Evolutionary conservation across 2,888 invertebrate species (phyloP).

Genomic region (Oscheius sp.): DNA sequence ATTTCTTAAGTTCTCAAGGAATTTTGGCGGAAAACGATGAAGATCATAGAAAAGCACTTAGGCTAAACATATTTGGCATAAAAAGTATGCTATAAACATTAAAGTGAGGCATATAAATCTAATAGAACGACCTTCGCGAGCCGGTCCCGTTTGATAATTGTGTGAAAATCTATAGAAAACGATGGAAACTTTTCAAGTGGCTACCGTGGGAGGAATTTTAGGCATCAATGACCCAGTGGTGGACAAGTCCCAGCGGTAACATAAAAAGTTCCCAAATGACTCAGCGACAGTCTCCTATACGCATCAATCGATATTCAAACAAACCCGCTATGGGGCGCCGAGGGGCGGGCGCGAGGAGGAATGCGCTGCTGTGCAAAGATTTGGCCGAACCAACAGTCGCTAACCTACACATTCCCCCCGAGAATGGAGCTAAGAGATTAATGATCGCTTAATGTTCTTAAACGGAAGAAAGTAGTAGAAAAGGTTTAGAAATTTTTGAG

Average conservation of each 20-base stretch:
- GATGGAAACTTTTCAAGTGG: conserved; percentile 9
- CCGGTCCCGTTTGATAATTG: conserved; percentile 22
- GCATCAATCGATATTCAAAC: conserved; percentile 43
- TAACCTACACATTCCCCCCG: conserved; percentile 26
- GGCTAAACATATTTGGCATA: no score
- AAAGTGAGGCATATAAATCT: background rate
- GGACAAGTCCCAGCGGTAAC: conserved; percentile 2
- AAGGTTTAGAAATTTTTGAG: background rate
- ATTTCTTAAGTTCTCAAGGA: background rate
- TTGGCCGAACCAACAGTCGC: conserved; percentile 28
- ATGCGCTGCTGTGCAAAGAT: conserved; percentile 37
- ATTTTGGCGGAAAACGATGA: no score
- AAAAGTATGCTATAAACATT: background rate
- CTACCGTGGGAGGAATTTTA: background rate
- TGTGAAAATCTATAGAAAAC: conserved; percentile 1
- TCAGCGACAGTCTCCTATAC: conserved; percentile 19
- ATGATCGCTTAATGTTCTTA: background rate
- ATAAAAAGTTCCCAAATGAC: conserved; percentile 24
- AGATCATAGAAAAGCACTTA: no score
- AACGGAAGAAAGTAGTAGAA: background rate
- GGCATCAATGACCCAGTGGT: background rate
- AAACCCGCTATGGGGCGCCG: conserved; percentile 30
- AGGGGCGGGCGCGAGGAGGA: conserved; percentile 32
- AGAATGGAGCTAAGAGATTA: conserved; percentile 27
- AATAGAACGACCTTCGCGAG: conserved; percentile 9